Base-by-base conservation (phyloP, 2,888 invertebrate species). In the Rhagonycha fulva region DNA sequence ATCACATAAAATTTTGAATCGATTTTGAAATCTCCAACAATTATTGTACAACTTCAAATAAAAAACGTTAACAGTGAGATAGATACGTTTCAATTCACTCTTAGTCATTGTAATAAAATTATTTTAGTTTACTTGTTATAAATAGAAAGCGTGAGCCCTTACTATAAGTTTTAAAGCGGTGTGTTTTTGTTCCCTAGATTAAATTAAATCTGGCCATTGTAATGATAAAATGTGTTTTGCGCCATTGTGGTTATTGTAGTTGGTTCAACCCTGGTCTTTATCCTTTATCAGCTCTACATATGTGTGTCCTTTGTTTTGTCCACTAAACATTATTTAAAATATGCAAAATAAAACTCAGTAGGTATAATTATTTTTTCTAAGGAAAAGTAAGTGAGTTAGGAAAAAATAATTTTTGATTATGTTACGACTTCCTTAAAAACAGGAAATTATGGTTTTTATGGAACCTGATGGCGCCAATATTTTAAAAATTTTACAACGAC, bases 191-290 rank as follows among this genome's bases (percentile, higher is more conserved):
- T 81, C 79, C 82, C 81, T 82, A 85, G 86, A 86, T 86, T 86
- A 86, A 87, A 86, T 87, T 86, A 86, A 87, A 86, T 86, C 86
- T 85, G 82, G 80, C 81, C 82, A 86, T 87, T 87, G 87, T 87
- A 80, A 86, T 86, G 85, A 81, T 86, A 86, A 86, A 86, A 86
- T 84, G 84, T 86, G 86, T 86, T 77, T 86, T 84, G 84, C 83
- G 82, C 85, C 80, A 85, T 85, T 86, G 86, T 85, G 85, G 85
- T 84, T 83, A 85, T 86, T 85, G 84, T 85, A 79, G 79, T 82
- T 81, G 81, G 82, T 81, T 83, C 84, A 85, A 85, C 85, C 86
- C 85, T 78, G 83, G 84, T 84, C 84, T 85, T 85, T 85, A 85
- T 85, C 84, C 84, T 86, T 85, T 84, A 85, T 85, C 84, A 83